Conservation (phyloP, 2,113 vertebrate species). For the Phaethornis superciliosus region DNA sequence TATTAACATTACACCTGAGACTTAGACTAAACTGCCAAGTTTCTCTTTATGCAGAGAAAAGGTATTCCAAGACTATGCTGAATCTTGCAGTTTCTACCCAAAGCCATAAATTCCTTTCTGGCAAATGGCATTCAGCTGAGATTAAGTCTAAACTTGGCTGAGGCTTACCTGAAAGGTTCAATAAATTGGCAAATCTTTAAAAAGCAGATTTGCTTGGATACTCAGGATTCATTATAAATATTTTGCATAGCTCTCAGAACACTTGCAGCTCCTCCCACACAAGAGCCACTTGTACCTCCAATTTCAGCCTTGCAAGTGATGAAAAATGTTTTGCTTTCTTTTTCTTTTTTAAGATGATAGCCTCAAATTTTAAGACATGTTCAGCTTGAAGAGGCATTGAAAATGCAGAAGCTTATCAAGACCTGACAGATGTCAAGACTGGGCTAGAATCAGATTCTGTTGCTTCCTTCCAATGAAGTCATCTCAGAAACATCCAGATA, state of each 20-base stretch:
- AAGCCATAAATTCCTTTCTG: slow-evolving; percentile 23
- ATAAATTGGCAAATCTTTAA: not conserved
- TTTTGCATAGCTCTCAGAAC: not conserved
- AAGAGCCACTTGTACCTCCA: not conserved
- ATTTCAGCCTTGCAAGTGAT: not conserved
- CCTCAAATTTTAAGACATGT: not conserved
- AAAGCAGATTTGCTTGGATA: slow-evolving; percentile 9
- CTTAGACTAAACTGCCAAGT: not conserved
- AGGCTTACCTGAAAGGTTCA: slow-evolving; percentile 3
- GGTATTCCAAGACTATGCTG: not conserved
- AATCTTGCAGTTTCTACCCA: slow-evolving; percentile 3
- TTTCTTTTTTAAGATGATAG: not conserved
- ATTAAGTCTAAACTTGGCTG: slow-evolving; percentile 25
- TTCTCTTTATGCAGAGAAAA: not conserved
- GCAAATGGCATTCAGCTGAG: not conserved
- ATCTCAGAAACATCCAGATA: not conserved
- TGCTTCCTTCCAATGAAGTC: not conserved
- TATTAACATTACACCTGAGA: not conserved
- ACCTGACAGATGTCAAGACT: not conserved
- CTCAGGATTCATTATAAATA: not conserved
- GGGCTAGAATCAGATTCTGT: not conserved
- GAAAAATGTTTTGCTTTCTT: not conserved
- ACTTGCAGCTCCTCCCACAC: not conserved
- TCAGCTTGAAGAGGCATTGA: not conserved
- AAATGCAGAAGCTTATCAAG: not conserved